Percentiles rank a stretch among this genome's conserved stretches.
These are phyloP conservation scores for Ypsolopha sequella DNA, from an alignment of 2,888 invertebrate genomes.

Conservation along the genomic window DNA sequence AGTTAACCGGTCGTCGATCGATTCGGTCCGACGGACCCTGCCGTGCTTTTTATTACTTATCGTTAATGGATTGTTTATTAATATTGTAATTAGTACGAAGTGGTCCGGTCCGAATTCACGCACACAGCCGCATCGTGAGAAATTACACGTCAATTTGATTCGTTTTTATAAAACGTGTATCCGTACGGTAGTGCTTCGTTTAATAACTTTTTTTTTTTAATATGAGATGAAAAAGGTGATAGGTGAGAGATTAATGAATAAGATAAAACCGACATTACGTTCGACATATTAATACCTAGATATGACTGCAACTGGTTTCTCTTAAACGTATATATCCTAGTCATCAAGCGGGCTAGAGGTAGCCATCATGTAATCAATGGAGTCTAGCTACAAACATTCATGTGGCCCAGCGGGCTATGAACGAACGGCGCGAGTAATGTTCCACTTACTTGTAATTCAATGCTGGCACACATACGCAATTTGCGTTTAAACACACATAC, in stretches of 20 bases:
- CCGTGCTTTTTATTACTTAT: constrained; percentile 19
- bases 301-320: no score
- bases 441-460: no score
- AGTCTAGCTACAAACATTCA: no score
- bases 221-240: background rate
- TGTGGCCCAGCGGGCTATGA: no score
- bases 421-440: no score
- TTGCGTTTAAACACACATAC: no score
- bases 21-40: constrained; percentile 8
- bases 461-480: no score
- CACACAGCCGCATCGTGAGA: constrained; percentile 17
- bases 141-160: constrained; percentile 11
- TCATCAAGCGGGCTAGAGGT: no score
- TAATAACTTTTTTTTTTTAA: constrained; percentile 16
- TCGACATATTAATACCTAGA: background rate
- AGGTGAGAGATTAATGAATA: background rate
- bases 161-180: background rate
- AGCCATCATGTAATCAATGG: no score
- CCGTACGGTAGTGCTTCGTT: background rate
- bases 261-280: background rate
- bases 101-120: constrained; percentile 6
- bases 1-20: constrained; percentile 6
- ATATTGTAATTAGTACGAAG: constrained; percentile 36
- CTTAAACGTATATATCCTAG: no score
- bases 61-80: constrained; percentile 47